Evolutionary conservation across 2,888 invertebrate genomes (phyloP).

Genomic region (Napeogenes sylphis): DNA sequence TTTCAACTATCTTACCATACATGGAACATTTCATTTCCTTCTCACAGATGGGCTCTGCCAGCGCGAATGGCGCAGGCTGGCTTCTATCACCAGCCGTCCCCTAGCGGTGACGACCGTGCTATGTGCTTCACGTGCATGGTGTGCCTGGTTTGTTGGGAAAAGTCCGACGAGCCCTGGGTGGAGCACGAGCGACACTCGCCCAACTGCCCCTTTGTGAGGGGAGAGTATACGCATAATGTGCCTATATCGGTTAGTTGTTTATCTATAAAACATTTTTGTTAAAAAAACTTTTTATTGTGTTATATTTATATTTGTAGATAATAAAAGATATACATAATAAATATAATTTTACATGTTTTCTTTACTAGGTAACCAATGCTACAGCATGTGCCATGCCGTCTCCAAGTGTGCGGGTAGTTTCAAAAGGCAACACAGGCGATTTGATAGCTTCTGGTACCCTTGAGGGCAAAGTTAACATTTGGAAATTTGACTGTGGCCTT

Average conservation of each 20-base stretch:
- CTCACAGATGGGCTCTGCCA: constrained; percentile 91
- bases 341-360: constrained; percentile 6
- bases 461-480: constrained; percentile 86
- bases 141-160: constrained; percentile 97
- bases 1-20: no score
- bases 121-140: constrained; percentile 98
- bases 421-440: constrained; percentile 79
- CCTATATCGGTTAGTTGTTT: constrained; percentile 82
- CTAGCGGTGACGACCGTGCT: constrained; percentile 93
- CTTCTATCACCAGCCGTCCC: constrained; percentile 95
- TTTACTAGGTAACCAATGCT: constrained; percentile 82
- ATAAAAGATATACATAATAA: background rate
- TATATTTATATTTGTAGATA: background rate
- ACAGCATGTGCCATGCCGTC: constrained; percentile 85
- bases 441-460: constrained; percentile 77
- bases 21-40: no score
- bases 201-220: constrained; percentile 94
- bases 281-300: background rate
- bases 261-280: background rate
- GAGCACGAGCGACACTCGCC: constrained; percentile 97
- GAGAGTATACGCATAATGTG: constrained; percentile 96
- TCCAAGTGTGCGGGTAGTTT: constrained; percentile 75
- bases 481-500: constrained; percentile 89
- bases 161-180: constrained; percentile 97
- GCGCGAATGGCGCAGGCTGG: constrained; percentile 98